Evolutionary conservation across 1,140 invertebrate genomes (phyloP).

Genomic region (roundworm (Caenorhabditis elegans)): WBcel235 BX284605.5:8422001-8422500

Average conservation of each 20-base stretch:
- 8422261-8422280: not conserved
- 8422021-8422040: too few relatives aligned
- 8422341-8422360: slow-evolving; percentile 2
- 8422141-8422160: not conserved
- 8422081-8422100: not conserved
- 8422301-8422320: not conserved
- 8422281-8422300: not conserved
- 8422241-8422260: not conserved
- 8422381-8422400: not conserved
- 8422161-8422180: not conserved
- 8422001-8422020: too few relatives aligned
- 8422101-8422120: not conserved
- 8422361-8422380: not conserved
- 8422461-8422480: not conserved
- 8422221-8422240: not conserved
- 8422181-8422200: not conserved
- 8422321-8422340: not conserved
- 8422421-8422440: not conserved
- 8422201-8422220: not conserved
- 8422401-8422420: not conserved
- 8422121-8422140: slow-evolving; percentile 22
- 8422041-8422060: not conserved
- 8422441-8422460: not conserved
- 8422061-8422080: not conserved
- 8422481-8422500: slow-evolving; percentile 4